Percentiles rank a stretch among this genome's conserved stretches.
Conservation (phyloP, 1,140 invertebrate genomes). For the Orchestia grillus region DNA sequence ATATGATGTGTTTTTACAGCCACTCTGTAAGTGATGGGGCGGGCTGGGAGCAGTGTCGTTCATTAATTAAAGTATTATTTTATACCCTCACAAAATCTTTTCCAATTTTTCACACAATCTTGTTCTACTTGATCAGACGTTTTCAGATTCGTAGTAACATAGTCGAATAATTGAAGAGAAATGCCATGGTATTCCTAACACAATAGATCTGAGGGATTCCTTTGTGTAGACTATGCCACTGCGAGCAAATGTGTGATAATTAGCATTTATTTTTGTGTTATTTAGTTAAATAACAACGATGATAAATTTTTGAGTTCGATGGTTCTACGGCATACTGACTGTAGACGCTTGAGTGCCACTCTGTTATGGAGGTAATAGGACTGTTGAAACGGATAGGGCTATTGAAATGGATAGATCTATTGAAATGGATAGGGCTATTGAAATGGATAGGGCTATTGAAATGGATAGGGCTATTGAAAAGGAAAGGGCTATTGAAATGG, state of each 20-base stretch:
- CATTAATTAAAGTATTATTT: not conserved
- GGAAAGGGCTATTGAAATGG: no score
- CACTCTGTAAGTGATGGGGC: not conserved
- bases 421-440: no score
- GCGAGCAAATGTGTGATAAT: not conserved
- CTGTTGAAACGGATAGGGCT: no score
- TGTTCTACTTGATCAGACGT: not conserved
- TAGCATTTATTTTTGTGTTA: not conserved
- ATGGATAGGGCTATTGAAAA: no score
- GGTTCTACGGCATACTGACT: no score
- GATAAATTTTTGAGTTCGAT: no score
- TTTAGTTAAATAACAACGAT: not conserved
- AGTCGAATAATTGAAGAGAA: not conserved
- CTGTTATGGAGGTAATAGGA: no score
- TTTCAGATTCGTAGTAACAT: not conserved
- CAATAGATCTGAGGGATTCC: no score
- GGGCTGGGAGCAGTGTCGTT: not conserved
- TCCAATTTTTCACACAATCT: not conserved
- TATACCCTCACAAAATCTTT: not conserved
- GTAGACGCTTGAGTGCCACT: no score
- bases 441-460: no score
- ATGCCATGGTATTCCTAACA: not conserved
- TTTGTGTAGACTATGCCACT: not conserved
- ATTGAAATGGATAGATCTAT: no score
- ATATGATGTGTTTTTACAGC: not conserved